phyloP scores from a whole-genome alignment of 2,888 invertebrate species.

The Scaptomyza flava region DNA sequence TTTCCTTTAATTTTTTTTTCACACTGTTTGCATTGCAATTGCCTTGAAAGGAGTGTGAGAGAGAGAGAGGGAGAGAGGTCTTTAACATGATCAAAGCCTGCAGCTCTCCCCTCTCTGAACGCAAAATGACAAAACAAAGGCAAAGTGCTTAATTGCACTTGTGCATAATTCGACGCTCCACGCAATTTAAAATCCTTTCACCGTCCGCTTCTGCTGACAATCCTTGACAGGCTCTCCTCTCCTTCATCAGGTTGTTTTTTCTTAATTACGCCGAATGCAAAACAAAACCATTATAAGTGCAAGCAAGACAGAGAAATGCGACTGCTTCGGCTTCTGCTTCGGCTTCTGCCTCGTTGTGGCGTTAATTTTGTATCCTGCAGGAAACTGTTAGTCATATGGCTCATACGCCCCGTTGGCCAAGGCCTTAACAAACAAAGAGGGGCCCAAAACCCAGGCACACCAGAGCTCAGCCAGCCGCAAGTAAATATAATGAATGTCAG shows the following conservation, averaged over 20 bases:
- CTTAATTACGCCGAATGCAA: conserved; percentile 73
- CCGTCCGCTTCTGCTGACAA: conserved; percentile 25
- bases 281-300: conserved; percentile 70
- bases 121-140: conserved; percentile 9
- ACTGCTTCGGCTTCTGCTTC: not conserved
- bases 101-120: not conserved
- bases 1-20: too few relatives aligned
- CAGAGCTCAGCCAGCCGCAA: conserved; percentile 35
- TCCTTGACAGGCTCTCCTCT: conserved; percentile 26
- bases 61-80: conserved; percentile 11
- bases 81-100: conserved; percentile 65
- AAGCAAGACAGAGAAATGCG: conserved; percentile 22
- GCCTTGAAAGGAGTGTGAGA: conserved; percentile 6
- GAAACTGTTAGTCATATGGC: conserved; percentile 53
- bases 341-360: conserved; percentile 22
- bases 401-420: conserved; percentile 67
- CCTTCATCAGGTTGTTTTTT: conserved; percentile 68
- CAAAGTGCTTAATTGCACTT: conserved; percentile 81
- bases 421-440: not conserved
- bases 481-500: conserved; percentile 70
- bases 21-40: conserved; percentile 27
- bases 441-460: conserved; percentile 10
- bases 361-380: conserved; percentile 60
- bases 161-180: conserved; percentile 69
- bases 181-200: conserved; percentile 35